These are phyloP conservation scores for Labroides dimidiatus DNA, from an alignment of 2,797 vertebrate genomes.

Conservation along the genomic window DNA sequence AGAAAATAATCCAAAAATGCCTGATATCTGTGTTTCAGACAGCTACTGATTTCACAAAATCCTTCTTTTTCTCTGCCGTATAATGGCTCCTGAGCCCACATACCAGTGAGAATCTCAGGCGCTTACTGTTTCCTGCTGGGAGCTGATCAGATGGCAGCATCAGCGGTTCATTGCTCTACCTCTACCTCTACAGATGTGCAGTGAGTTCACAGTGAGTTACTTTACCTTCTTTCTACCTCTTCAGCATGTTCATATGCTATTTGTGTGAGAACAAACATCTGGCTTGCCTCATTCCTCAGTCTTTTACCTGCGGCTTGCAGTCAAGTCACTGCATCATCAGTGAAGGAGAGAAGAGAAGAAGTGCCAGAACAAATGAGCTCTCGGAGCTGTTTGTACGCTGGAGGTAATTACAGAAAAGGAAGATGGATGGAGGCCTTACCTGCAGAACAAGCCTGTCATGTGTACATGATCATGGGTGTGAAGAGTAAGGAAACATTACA, in stretches of 20 bases:
- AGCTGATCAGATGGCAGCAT: constrained; percentile 63
- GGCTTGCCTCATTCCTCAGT: constrained; percentile 34
- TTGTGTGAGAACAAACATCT: constrained; percentile 52
- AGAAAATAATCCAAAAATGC: too few relatives aligned
- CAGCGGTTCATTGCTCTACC: constrained; percentile 42
- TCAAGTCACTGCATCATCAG: constrained; percentile 12
- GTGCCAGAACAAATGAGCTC: constrained; percentile 28
- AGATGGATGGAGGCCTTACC: constrained; percentile 66
- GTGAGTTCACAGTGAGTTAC: constrained; percentile 65
- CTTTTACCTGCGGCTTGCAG: constrained; percentile 28
- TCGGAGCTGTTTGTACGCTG: constrained; percentile 33
- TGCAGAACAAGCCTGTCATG: constrained; percentile 62
- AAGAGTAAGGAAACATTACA: too few relatives aligned
- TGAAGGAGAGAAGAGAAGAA: constrained; percentile 36
- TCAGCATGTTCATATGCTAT: constrained; percentile 59
- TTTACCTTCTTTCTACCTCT: constrained; percentile 54
- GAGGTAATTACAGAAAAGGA: constrained; percentile 73
- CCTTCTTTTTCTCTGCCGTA: neutral
- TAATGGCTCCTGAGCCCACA: constrained; percentile 44
- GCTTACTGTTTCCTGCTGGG: constrained; percentile 53
- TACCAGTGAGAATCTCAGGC: constrained; percentile 40
- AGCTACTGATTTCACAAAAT: too few relatives aligned
- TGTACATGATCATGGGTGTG: constrained; percentile 70
- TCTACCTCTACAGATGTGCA: constrained; percentile 64
- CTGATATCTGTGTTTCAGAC: too few relatives aligned